Percentiles rank a stretch among this genome's conserved stretches.
Conservation (phyloP, 2,888 invertebrate genomes). For the Fragum whitleyi region DNA sequence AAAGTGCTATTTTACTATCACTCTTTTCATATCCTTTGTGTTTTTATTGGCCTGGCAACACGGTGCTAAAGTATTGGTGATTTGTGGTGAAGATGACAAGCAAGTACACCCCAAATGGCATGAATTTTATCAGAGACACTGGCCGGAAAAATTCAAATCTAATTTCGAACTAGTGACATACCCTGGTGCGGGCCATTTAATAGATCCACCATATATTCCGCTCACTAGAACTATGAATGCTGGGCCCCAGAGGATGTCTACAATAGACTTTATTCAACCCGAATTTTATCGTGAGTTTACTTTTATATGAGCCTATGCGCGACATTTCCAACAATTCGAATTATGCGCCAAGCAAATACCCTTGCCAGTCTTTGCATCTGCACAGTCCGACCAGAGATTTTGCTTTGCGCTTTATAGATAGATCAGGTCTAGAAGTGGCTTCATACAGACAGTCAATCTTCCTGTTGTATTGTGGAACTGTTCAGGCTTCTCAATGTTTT, state of each 20-base stretch:
- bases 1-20: too few species aligned
- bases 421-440: too few species aligned
- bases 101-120: conserved; percentile 49
- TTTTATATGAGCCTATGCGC: too few species aligned
- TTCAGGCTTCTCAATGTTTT: too few species aligned
- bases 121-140: conserved; percentile 17
- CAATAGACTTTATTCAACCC: conserved; percentile 33
- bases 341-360: too few species aligned
- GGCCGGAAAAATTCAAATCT: conserved; percentile 39
- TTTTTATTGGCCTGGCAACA: conserved; percentile 58
- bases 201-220: conserved; percentile 58
- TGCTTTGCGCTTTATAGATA: too few species aligned
- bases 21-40: too few species aligned
- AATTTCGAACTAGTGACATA: conserved; percentile 40
- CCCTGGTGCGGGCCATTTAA: conserved; percentile 56
- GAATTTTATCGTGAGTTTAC: conserved; percentile 47
- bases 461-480: too few species aligned
- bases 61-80: conserved; percentile 51
- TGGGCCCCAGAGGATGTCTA: conserved; percentile 35
- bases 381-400: too few species aligned
- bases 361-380: too few species aligned
- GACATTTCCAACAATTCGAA: too few species aligned
- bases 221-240: conserved; percentile 15
- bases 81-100: conserved; percentile 55
- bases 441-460: too few species aligned